Conservation (phyloP, 2,113 vertebrate species). For the Pluvianellus socialis region DNA sequence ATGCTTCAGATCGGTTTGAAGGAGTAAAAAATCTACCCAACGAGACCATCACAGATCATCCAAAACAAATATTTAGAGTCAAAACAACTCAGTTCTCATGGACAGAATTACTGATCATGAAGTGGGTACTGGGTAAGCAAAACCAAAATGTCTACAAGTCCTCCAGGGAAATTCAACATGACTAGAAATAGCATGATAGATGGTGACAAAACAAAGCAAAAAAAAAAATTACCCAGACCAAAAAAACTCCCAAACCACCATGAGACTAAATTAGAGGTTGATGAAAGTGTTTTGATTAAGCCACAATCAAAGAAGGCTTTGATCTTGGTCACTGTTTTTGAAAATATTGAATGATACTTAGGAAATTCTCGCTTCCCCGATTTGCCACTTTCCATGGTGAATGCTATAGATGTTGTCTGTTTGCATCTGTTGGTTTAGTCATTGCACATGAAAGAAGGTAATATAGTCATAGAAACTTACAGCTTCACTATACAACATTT, state of each 20-base stretch:
- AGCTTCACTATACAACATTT: background rate
- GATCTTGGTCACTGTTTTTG: background rate
- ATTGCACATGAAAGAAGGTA: background rate
- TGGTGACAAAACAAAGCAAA: background rate
- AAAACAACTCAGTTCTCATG: conserved; percentile 98
- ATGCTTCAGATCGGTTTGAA: conserved; percentile 94
- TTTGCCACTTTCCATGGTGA: background rate
- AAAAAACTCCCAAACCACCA: background rate
- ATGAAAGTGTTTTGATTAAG: background rate
- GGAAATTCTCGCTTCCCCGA: background rate
- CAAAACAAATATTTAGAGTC: conserved; percentile 93
- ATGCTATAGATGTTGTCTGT: background rate
- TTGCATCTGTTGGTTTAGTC: background rate
- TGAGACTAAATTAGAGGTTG: background rate
- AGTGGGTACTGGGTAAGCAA: conserved; percentile 94
- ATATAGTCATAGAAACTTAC: background rate
- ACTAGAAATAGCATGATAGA: background rate
- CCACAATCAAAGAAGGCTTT: background rate
- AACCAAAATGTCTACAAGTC: background rate
- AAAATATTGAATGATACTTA: background rate
- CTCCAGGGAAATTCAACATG: background rate
- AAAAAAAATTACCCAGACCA: background rate
- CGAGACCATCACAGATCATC: conserved; percentile 94
- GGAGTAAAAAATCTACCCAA: conserved; percentile 95
- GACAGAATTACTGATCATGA: conserved; percentile 98